Evolutionary conservation across 2,797 vertebrate species (phyloP).

Genomic region (Macroramphosus scolopax): DNA sequence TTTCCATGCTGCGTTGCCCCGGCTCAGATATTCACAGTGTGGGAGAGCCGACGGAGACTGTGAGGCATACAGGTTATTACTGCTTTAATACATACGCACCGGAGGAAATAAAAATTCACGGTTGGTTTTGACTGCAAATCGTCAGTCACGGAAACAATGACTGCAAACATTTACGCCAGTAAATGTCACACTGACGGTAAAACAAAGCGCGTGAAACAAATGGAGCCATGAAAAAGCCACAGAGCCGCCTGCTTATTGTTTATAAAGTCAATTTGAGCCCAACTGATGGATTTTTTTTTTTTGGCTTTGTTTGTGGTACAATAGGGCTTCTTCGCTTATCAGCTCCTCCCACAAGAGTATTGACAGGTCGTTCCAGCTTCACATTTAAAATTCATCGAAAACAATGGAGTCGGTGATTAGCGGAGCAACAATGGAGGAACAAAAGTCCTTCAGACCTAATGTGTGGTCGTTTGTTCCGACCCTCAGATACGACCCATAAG

Average conservation of each 20-base stretch:
- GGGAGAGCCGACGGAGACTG: conserved; percentile 17
- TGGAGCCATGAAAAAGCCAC: conserved; percentile 6
- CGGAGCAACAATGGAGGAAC: too few relatives aligned
- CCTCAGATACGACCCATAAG: too few relatives aligned
- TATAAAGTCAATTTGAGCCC: conserved; percentile 22
- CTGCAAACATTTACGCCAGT: conserved; percentile 16
- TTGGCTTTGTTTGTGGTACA: too few relatives aligned
- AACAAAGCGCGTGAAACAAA: conserved; percentile 39
- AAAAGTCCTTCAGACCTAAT: too few relatives aligned
- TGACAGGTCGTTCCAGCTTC: too few relatives aligned
- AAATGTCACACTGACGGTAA: conserved; percentile 38
- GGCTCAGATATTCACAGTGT: conserved; percentile 11
- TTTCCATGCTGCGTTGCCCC: conserved; percentile 36
- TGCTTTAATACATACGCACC: conserved; percentile 15
- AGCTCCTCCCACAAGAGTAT: conserved; percentile 29
- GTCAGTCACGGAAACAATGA: conserved; percentile 36
- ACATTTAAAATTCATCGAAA: too few relatives aligned
- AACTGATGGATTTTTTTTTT: too few relatives aligned
- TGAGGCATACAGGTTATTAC: conserved; percentile 17
- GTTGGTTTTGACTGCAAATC: conserved; percentile 17
- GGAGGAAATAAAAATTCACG: conserved; percentile 34
- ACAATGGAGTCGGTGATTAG: too few relatives aligned
- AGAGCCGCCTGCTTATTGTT: not conserved
- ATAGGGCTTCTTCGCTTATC: conserved; percentile 46
- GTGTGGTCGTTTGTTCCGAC: too few relatives aligned